Percentiles rank a stretch among this genome's conserved stretches.
Conservation (phyloP, 2,888 invertebrate species). For the Exocentrus adspersus region DNA sequence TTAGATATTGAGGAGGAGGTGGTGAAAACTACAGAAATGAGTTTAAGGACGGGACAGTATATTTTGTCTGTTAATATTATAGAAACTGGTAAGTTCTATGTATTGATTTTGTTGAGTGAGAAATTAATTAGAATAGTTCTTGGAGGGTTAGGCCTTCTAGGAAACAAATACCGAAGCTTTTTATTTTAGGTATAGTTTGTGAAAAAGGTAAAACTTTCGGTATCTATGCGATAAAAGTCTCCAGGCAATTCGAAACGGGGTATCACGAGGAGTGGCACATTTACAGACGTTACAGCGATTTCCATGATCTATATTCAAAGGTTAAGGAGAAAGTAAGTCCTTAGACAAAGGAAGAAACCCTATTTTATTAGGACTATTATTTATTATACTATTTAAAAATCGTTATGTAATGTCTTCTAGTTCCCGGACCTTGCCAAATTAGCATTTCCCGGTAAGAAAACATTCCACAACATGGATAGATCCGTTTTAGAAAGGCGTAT, state of each 20-base stretch:
- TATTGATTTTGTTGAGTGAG: too few species aligned
- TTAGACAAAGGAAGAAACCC: too few species aligned
- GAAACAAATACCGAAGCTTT: too few species aligned
- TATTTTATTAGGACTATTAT: too few species aligned
- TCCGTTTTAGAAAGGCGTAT: conserved; percentile 86
- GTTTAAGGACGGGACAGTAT: conserved; percentile 58
- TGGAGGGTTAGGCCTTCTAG: too few species aligned
- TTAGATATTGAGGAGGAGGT: conserved; percentile 33
- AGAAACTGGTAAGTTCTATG: conserved; percentile 73
- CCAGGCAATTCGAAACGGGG: conserved; percentile 73
- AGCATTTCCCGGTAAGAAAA: conserved; percentile 91
- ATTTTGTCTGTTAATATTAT: conserved; percentile 70
- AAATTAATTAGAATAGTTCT: too few species aligned
- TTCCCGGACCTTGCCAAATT: conserved; percentile 73
- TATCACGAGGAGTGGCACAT: conserved; percentile 88
- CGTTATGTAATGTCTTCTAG: neutral
- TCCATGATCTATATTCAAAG: conserved; percentile 86
- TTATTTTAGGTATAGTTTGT: conserved; percentile 73
- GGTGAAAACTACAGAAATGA: conserved; percentile 44
- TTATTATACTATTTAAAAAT: too few species aligned
- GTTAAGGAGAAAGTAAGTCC: conserved; percentile 75
- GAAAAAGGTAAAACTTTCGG: conserved; percentile 89
- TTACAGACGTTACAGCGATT: conserved; percentile 92
- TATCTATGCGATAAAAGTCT: conserved; percentile 87
- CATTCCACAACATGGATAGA: conserved; percentile 91